A percentile compares a stretch with the other conserved stretches of the same genome.
These are phyloP conservation scores for Hylomyscus alleni DNA, from an alignment of 2,797 vertebrate species.

Conservation along the genomic window DNA sequence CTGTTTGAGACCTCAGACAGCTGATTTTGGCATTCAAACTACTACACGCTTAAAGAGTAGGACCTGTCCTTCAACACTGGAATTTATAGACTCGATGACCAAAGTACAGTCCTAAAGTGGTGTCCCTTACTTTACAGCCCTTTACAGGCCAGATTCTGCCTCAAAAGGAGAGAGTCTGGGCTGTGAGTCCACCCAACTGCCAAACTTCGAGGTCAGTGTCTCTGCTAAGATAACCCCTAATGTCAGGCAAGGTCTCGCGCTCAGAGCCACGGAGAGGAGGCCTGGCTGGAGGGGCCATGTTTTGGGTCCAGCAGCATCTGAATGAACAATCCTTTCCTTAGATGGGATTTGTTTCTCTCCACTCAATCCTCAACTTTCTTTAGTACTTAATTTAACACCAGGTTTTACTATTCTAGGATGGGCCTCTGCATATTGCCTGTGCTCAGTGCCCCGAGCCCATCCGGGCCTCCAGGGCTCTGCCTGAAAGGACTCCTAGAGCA, in stretches of 20 bases:
- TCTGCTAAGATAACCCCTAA: conserved; percentile 1
- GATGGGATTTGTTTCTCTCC: conserved; percentile 8
- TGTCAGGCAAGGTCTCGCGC: neutral
- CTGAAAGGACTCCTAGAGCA: neutral
- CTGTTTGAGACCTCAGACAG: neutral
- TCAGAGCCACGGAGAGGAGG: neutral
- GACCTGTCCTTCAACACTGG: neutral
- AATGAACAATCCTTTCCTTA: conserved; percentile 21
- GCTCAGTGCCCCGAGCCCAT: neutral
- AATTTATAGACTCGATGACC: neutral
- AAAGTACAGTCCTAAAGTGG: neutral
- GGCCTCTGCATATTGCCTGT: neutral
- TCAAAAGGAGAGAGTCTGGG: neutral
- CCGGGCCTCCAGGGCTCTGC: neutral
- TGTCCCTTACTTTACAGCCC: neutral
- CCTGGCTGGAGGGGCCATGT: neutral
- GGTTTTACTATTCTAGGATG: neutral
- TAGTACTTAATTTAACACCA: neutral
- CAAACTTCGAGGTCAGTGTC: neutral
- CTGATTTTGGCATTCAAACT: neutral
- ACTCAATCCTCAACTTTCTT: neutral
- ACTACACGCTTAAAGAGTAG: neutral
- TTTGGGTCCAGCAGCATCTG: conserved; percentile 31
- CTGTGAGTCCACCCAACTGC: neutral
- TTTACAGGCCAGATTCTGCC: neutral